phyloP scores from a whole-genome alignment of 2,888 invertebrate genomes.

The Hypomecis punctinalis region DNA sequence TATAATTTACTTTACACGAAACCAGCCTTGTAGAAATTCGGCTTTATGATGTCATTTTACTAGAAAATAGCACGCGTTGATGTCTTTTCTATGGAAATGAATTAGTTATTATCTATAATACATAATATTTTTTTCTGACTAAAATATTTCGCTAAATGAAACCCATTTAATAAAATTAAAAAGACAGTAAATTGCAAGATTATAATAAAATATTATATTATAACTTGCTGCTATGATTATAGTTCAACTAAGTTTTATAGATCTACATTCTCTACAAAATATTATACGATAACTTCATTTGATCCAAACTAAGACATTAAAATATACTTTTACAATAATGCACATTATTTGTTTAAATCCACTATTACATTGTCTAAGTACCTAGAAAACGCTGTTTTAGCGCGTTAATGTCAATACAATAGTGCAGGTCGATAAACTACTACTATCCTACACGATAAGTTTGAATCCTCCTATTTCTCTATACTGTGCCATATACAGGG shows the following conservation, averaged over 20 bases:
- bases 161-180: slow-evolving; percentile 1
- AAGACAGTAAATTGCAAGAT: not conserved
- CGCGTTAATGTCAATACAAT: too few relatives aligned
- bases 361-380: too few relatives aligned
- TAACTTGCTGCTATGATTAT: not conserved
- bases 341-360: too few relatives aligned
- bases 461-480: too few relatives aligned
- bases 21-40: not conserved
- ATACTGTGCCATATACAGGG: too few relatives aligned
- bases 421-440: too few relatives aligned
- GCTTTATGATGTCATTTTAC: not conserved
- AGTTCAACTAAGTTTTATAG: not conserved
- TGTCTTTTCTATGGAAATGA: slow-evolving; percentile 28
- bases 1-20: too few relatives aligned
- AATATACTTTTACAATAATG: too few relatives aligned
- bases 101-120: not conserved
- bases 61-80: slow-evolving; percentile 24
- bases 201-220: not conserved
- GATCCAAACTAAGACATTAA: too few relatives aligned
- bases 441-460: too few relatives aligned
- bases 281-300: too few relatives aligned
- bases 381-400: too few relatives aligned
- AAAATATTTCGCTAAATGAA: not conserved
- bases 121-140: not conserved
- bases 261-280: not conserved